Base-by-base conservation (phyloP, 1,140 invertebrate species). In the Drosophila albomicans region DNA sequence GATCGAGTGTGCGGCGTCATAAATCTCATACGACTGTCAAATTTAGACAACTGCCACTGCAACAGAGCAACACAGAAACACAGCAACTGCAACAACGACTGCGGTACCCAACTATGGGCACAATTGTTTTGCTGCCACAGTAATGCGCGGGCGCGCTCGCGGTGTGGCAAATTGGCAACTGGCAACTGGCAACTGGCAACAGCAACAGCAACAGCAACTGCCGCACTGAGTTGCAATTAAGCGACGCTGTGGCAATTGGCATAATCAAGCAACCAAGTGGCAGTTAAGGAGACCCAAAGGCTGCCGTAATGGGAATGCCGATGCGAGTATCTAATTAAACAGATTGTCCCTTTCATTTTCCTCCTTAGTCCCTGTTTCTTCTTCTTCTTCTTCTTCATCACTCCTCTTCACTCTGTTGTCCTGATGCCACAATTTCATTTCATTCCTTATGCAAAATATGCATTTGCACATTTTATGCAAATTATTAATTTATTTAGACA, bases 21-120 rank as follows among this genome's bases (percentile, higher is more conserved):
- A 88, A 88, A 88, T 88, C 84, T 88, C 84, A 84, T 80, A 89
- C 80, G 82, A 89, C 84, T 88, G 84, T 88, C 84, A 88, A 84
- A 88, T 88, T 88, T 88, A 78, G 84, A 88, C 84, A 88, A 88
- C 82, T 87, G 66, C 71, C 68, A 48, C 71, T 28, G 43, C 58
- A 52, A 35, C 68, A 11, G 78, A 45, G 32, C 69, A 43, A 20
- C 58, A 56, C 62, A 49, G 11, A 5, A 10, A 10, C 35, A 56
- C 62, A 49, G 11, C 62, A 67, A 72, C 78, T 43, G 67, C 78
- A 49, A 73, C 73, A 68, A 58, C 79, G 70, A 68, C 61, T 66
- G 62, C 56, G 16, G 68, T 74, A 56, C n/a, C 67, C 73, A 75
- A 64, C 67, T 75, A 70, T 75, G 72, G 72, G 58, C 72, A 62